These are phyloP conservation scores for Albula glossodonta DNA, from an alignment of 2,113 vertebrate species.

Conservation along the genomic window DNA sequence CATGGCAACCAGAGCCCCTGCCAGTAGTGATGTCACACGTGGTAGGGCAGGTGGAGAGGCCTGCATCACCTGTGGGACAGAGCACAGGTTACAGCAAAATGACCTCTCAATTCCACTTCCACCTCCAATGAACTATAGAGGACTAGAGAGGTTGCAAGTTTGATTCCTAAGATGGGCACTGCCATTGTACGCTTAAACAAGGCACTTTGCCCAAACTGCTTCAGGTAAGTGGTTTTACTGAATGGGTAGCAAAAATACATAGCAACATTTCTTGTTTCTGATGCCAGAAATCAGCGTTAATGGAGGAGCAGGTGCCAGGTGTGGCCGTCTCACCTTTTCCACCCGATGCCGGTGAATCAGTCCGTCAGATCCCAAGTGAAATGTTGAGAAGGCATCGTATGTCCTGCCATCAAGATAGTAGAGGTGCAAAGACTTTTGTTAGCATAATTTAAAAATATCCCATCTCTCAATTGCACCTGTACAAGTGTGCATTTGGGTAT, in stretches of 20 bases:
- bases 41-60: slow-evolving; percentile 71
- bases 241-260: too few relatives aligned
- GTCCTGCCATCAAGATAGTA: slow-evolving; percentile 61
- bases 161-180: too few relatives aligned
- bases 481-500: neutral
- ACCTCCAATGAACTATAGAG: too few relatives aligned
- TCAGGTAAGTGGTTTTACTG: too few relatives aligned
- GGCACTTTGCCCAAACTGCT: too few relatives aligned
- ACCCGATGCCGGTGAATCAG: slow-evolving; percentile 82
- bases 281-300: too few relatives aligned
- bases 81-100: neutral
- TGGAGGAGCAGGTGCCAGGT: neutral
- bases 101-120: neutral
- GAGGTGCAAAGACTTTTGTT: neutral
- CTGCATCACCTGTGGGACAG: slow-evolving; percentile 71
- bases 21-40: slow-evolving; percentile 72
- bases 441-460: too few relatives aligned
- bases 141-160: too few relatives aligned
- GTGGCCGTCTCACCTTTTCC: slow-evolving; percentile 75
- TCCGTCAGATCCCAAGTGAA: slow-evolving; percentile 80
- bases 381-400: slow-evolving; percentile 87
- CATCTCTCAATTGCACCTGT: too few relatives aligned
- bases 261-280: too few relatives aligned
- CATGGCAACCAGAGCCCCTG: slow-evolving; percentile 74
- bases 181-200: too few relatives aligned